Conservation (phyloP, 2,888 invertebrate species). For the Pandemis cinnamomeana region DNA sequence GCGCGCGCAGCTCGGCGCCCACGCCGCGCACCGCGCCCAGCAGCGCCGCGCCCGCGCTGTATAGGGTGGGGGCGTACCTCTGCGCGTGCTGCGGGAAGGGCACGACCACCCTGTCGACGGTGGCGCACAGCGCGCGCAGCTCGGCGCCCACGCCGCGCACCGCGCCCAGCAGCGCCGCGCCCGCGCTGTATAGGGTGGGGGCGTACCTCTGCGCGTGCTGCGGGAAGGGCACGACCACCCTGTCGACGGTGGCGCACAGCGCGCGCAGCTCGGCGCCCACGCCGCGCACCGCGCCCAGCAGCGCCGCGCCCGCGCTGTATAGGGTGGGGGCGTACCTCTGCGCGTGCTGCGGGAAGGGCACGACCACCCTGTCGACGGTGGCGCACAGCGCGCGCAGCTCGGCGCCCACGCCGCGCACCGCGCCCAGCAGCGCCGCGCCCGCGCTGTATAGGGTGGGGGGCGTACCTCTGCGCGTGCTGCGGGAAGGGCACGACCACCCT, state of each 20-base stretch:
- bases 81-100: conserved; percentile 91
- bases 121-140: conserved; percentile 90
- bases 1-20: conserved; percentile 90
- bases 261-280: conserved; percentile 93
- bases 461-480: conserved; percentile 87
- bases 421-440: conserved; percentile 83
- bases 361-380: conserved; percentile 93
- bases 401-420: conserved; percentile 90
- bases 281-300: conserved; percentile 86
- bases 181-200: no score
- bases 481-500: conserved; percentile 91
- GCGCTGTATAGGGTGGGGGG: no score
- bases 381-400: conserved; percentile 91
- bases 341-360: conserved; percentile 89
- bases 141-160: conserved; percentile 92
- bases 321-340: no score
- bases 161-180: conserved; percentile 81
- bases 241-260: conserved; percentile 94
- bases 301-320: conserved; percentile 87
- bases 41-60: conserved; percentile 87
- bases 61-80: no score
- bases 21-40: conserved; percentile 87
- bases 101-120: conserved; percentile 93
- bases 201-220: conserved; percentile 88
- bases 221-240: conserved; percentile 90